These are phyloP conservation scores for Agrotis exclamationis DNA, from an alignment of 2,888 invertebrate species.

Conservation along the genomic window DNA sequence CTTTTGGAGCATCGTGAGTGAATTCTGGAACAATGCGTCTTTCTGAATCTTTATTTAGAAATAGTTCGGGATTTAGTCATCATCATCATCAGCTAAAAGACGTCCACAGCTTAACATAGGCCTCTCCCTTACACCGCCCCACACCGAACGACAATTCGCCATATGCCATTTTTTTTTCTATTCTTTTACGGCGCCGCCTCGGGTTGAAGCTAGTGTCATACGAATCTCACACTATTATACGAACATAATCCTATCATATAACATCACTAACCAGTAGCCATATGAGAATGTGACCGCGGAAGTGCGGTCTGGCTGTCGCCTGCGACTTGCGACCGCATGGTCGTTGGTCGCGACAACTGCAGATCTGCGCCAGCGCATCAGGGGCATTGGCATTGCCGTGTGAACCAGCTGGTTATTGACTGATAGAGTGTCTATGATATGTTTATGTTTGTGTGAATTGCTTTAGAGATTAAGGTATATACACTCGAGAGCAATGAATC, in stretches of 20 bases:
- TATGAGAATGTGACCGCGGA: slow-evolving; percentile 60
- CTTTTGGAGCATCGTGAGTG: no score
- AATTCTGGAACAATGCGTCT: no score
- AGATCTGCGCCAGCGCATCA: slow-evolving; percentile 50
- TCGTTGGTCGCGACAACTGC: slow-evolving; percentile 34
- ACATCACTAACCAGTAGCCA: slow-evolving; percentile 19
- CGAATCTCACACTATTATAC: slow-evolving; percentile 4
- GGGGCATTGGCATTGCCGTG: slow-evolving; percentile 61
- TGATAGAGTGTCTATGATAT: slow-evolving; percentile 22
- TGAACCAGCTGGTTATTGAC: slow-evolving; percentile 33
- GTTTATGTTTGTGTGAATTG: slow-evolving; percentile 16
- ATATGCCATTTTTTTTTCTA: no score
- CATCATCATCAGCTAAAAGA: no score
- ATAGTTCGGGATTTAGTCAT: no score
- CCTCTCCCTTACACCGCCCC: no score
- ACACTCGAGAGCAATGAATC: no score
- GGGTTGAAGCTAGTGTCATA: no score
- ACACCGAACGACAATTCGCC: no score
- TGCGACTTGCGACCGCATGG: slow-evolving; percentile 53
- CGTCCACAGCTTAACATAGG: no score
- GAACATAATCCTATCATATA: slow-evolving; percentile 11
- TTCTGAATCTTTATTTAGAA: no score
- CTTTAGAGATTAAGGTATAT: neutral
- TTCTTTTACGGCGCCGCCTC: no score
- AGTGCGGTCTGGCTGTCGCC: slow-evolving; percentile 53